Conservation (phyloP, 2,113 vertebrate species). For the Trogon melanurus region DNA sequence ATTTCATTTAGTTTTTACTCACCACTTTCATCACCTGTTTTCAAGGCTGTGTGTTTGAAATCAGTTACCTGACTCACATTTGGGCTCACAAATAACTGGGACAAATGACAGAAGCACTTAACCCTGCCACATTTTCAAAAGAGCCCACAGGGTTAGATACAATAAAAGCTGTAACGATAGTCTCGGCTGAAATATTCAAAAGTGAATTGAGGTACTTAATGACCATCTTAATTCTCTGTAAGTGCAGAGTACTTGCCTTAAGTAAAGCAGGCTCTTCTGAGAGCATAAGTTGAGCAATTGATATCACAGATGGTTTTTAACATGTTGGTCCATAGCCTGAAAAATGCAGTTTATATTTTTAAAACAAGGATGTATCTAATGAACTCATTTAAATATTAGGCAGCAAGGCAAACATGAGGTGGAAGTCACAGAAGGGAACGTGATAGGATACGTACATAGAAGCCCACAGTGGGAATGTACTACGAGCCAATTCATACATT, state of each 20-base stretch:
- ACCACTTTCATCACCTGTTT: not conserved
- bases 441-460: not conserved
- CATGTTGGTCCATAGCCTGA: conserved; percentile 55
- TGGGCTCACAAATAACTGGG: not conserved
- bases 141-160: not conserved
- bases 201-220: not conserved
- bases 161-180: not conserved
- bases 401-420: not conserved
- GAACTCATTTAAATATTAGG: conserved; percentile 41
- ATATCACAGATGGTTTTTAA: conserved; percentile 61
- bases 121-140: not conserved
- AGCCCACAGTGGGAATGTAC: not conserved
- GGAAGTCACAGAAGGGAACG: not conserved
- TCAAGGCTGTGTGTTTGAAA: not conserved
- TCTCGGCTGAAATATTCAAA: conserved; percentile 1
- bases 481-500: not conserved
- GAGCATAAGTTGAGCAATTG: conserved; percentile 47
- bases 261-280: not conserved
- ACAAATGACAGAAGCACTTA: not conserved
- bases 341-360: conserved; percentile 53
- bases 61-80: not conserved
- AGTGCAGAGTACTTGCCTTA: not conserved
- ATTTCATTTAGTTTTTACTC: conserved; percentile 4
- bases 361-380: not conserved
- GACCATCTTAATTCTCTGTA: not conserved